Percentiles rank a stretch among this genome's conserved stretches.
phyloP scores from a whole-genome alignment of 2,113 vertebrate genomes.

The Probosciger aterrimus region DNA sequence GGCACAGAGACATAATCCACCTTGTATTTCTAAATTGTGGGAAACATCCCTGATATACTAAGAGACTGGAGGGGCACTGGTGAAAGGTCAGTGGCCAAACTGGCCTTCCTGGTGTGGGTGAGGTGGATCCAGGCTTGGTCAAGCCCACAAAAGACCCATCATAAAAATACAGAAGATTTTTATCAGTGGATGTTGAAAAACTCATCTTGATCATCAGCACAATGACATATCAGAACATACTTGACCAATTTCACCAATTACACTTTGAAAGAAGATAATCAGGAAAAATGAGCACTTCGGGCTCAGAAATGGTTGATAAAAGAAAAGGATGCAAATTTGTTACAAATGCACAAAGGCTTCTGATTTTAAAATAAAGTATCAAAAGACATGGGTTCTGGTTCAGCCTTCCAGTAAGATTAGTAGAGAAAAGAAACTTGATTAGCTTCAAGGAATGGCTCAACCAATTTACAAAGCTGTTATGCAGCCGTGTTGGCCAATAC shows the following conservation, averaged over 20 bases:
- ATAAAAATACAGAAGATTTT: neutral
- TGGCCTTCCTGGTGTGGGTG: neutral
- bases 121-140: neutral
- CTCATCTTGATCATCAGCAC: neutral
- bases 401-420: neutral
- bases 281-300: neutral
- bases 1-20: neutral
- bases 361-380: neutral
- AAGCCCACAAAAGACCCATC: neutral
- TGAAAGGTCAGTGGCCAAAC: neutral
- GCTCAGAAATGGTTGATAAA: neutral
- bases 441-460: neutral
- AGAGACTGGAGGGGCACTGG: neutral
- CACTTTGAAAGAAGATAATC: neutral
- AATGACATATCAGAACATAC: neutral
- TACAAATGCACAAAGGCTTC: no score
- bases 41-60: neutral
- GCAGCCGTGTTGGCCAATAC: neutral
- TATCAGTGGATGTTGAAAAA: neutral
- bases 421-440: neutral
- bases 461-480: neutral
- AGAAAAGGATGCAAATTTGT: neutral
- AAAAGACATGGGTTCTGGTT: neutral
- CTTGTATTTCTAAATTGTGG: accelerated
- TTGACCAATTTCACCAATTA: neutral